Conservation (phyloP, 2,113 vertebrate species). For the Pteropus alecto region DNA sequence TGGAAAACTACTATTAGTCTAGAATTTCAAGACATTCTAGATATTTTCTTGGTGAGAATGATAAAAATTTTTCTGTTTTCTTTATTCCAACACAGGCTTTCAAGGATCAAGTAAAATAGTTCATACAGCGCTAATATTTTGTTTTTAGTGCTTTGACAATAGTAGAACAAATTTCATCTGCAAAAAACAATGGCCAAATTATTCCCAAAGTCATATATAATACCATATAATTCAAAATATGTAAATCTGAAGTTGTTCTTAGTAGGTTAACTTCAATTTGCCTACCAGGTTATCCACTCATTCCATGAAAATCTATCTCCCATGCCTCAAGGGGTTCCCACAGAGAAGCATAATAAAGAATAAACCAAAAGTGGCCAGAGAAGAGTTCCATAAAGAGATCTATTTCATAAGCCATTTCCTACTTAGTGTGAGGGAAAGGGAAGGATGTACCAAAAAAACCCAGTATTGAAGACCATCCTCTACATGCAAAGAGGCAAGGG, state of each 20-base stretch:
- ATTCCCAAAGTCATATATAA: background rate
- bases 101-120: slow-evolving; percentile 2
- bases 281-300: background rate
- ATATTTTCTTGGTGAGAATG: slow-evolving; percentile 20
- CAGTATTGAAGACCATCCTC: background rate
- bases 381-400: background rate
- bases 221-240: background rate
- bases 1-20: background rate
- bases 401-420: background rate
- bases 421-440: background rate
- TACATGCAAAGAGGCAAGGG: background rate
- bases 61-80: slow-evolving; percentile 39
- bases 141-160: slow-evolving; percentile 24
- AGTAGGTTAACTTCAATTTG: background rate
- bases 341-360: background rate
- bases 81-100: slow-evolving; percentile 40
- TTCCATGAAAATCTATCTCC: background rate
- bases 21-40: slow-evolving; percentile 27
- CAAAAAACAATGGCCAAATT: background rate
- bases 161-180: slow-evolving; percentile 32
- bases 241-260: background rate
- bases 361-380: background rate
- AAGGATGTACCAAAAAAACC: background rate
- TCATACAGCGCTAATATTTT: slow-evolving; percentile 6
- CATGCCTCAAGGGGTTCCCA: background rate